Evolutionary conservation across 2,888 invertebrate species (phyloP), one percentile per base, ranked within the genome.

Genomic region (Lithophane socia): DNA sequence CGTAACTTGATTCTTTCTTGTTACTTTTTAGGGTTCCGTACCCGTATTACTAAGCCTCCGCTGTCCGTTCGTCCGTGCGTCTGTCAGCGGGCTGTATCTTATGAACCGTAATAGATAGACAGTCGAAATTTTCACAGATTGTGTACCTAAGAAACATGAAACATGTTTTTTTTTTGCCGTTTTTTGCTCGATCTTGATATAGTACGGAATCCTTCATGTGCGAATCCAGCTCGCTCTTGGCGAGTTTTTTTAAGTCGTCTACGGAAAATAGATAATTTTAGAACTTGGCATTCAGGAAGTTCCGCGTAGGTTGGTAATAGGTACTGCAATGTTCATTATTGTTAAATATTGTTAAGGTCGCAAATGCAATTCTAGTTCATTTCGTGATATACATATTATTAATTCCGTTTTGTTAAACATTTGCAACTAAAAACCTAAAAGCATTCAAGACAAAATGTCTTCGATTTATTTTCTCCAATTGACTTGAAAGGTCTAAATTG

Each of bases 271-370:
- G 7, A 61, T 72, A 72, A 72, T 75, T 75, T 75, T 74, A 52
- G 65, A 80, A 75, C 60, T 73, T 71, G 42, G 61, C 67, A 65
- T 79, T 79, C 72, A 77, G 77, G 75, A 79, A 82, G 66, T 84
- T 86, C 87, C 86, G 82, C 63, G 66, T 70, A 47, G 65, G n/a
- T 77, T 54, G 2, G 16, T 79, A 52, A 29, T 77, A 54, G 5
- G 12, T 79, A 52, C 69, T 42, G 37, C 37, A 79, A 49, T 72
- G 73, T 69, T 42, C 67, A 79, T 82, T 82, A 82, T 84, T 75
- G 63, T 68, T 64, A 49, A 80, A 68, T 73, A 56, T 68, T 65
- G 54, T 56, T 68, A 75, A 83, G 70, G 75, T 80, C 56, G 24
- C 18, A 68, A 64, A 49, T 77, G 49, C 29, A 54, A 44, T 74